Conservation (phyloP, 2,888 invertebrate genomes). For the Mechanitis mazaeus region DNA sequence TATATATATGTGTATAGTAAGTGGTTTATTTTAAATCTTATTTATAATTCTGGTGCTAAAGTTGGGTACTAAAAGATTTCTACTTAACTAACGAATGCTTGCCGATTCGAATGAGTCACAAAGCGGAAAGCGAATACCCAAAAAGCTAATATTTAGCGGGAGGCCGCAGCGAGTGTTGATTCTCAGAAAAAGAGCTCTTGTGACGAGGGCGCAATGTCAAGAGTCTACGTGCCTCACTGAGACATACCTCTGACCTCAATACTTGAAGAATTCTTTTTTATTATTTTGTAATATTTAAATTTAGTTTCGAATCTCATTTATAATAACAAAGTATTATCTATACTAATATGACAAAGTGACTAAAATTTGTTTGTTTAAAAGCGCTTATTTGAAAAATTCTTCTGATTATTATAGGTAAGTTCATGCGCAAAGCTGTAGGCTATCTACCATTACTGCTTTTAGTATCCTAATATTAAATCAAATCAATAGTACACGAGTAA, state of each 20-base stretch:
- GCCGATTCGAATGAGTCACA: constrained; percentile 6
- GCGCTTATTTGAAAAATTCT: no score
- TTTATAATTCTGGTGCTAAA: constrained; percentile 19
- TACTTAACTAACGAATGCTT: constrained; percentile 24
- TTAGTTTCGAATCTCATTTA: constrained; percentile 3
- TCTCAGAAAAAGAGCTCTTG: constrained; percentile 37
- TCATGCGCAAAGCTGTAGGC: no score
- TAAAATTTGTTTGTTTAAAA: no score
- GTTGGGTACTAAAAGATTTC: constrained; percentile 22
- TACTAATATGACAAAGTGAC: neutral
- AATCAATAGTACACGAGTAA: no score
- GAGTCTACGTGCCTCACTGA: constrained; percentile 37
- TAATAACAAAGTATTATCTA: neutral
- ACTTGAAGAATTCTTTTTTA: constrained; percentile 21
- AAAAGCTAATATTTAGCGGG: constrained; percentile 31
- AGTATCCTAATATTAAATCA: no score
- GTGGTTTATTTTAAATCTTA: neutral
- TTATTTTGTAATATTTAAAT: constrained; percentile 14
- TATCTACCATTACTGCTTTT: no score
- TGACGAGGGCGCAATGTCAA: constrained; percentile 40
- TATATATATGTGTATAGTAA: no score
- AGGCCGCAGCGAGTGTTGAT: constrained; percentile 39
- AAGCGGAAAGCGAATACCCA: constrained; percentile 17
- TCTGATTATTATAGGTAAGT: no score
- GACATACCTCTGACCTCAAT: constrained; percentile 33